Base-by-base conservation (phyloP, 2,113 vertebrate species). In the Anolis carolinensis region DNA sequence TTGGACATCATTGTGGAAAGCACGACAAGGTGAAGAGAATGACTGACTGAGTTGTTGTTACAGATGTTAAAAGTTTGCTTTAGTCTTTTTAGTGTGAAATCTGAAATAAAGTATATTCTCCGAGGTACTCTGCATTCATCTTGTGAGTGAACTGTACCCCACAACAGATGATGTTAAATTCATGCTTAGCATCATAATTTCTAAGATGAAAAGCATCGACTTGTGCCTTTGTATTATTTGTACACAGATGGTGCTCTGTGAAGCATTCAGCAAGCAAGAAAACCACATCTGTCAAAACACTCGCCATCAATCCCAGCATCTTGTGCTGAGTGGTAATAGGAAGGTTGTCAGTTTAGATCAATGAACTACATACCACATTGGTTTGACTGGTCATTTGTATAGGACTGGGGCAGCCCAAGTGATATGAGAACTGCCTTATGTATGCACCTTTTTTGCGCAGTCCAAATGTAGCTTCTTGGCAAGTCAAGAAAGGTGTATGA, bases 281-380 rank as follows among this genome's bases (percentile, higher is more conserved):
- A 74, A 81, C 78, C 85, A 86, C 85, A 86, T 86, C 78, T 86
- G 85, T 86, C 85, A 86, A 86, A 86, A 73, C 59, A 74, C 30
- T 80, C 78, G 74, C 85, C 77, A 73, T 86, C 78, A 63, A 74
- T 86, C 74, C 59, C 70, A 50, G 78, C 84, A 81, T 81, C 78
- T 50, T 74, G 52, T 86, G 59, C 68, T 65, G 68, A 86, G 68
- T 81, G 55, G 79, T 39, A 86, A 65, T 86, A 80, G 85, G 63
- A 86, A 74, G 78, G 85, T 81, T 86, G 85, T 86, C 85, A 86
- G 78, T 86, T 81, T 86, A 80, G 78, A 86, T 86, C 78, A 80
- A 73, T 86, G 84, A 80, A 65, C 80, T 52, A 72, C 84, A 63
- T 86, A 79, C 34, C 55, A 48, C 21, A 23, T 73, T 86, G 71